A percentile compares a stretch with the other conserved stretches of the same genome.
Conservation (phyloP, 2,113 vertebrate genomes). For the Nothobranchius furzeri region DNA sequence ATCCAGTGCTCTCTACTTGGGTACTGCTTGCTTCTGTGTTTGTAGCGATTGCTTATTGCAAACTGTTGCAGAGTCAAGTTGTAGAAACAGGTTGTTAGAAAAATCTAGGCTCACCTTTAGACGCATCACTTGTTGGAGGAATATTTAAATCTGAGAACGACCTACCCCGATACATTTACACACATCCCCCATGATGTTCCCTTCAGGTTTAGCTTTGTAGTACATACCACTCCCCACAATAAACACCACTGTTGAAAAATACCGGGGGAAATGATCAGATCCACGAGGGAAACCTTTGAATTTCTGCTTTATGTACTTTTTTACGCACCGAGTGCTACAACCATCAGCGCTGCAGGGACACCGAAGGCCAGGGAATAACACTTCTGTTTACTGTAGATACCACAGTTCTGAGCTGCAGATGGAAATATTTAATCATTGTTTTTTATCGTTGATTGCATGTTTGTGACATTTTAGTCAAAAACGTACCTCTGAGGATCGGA, state of each 20-base stretch:
- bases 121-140: background rate
- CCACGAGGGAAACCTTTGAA: background rate
- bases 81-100: slow-evolving; percentile 12
- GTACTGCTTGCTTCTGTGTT: slow-evolving; percentile 80
- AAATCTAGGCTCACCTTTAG: background rate
- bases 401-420: slow-evolving; percentile 85
- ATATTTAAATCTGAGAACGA: slow-evolving; percentile 34
- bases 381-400: slow-evolving; percentile 82
- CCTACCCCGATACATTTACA: slow-evolving; percentile 89
- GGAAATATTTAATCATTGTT: background rate
- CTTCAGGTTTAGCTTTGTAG: slow-evolving; percentile 87
- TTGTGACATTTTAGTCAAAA: background rate
- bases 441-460: background rate
- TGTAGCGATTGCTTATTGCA: slow-evolving; percentile 89
- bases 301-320: background rate
- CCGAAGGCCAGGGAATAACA: slow-evolving; percentile 96
- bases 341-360: slow-evolving; percentile 91
- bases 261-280: slow-evolving; percentile 26
- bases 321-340: slow-evolving; percentile 82
- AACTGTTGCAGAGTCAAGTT: slow-evolving; percentile 80
- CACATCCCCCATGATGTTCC: slow-evolving; percentile 89
- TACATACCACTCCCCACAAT: slow-evolving; percentile 89
- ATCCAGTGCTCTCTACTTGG: slow-evolving; percentile 93
- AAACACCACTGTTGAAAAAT: slow-evolving; percentile 86
- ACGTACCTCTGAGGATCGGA: slow-evolving; percentile 88